Evolutionary conservation across 2,888 invertebrate genomes (phyloP).

Genomic region (Macrosiphum euphorbiae): DNA sequence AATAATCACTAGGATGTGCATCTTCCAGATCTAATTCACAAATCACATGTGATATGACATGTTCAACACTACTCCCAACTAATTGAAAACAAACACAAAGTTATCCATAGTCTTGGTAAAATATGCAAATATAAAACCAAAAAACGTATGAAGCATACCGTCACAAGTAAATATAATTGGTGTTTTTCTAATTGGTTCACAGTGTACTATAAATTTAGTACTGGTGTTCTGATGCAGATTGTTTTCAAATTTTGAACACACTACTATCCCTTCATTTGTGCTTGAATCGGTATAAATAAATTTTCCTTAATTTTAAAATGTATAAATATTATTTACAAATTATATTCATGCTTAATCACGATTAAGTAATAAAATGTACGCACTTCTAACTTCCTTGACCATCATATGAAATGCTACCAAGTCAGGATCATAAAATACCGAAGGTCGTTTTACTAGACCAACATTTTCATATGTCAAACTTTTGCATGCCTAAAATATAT

Average conservation of each 20-base stretch:
- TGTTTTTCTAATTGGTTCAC: slow-evolving; percentile 70
- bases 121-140: background rate
- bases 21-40: slow-evolving; percentile 82
- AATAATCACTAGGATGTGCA: slow-evolving; percentile 77
- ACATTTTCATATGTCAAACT: slow-evolving; percentile 67
- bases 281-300: slow-evolving; percentile 81
- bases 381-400: slow-evolving; percentile 84
- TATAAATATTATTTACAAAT: slow-evolving; percentile 48
- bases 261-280: slow-evolving; percentile 89
- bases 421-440: slow-evolving; percentile 79
- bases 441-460: slow-evolving; percentile 74
- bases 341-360: slow-evolving; percentile 21
- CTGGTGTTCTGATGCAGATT: slow-evolving; percentile 85
- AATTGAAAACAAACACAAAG: slow-evolving; percentile 69
- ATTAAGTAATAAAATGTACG: slow-evolving; percentile 69
- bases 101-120: background rate
- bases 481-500: slow-evolving; percentile 52
- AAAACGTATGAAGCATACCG: slow-evolving; percentile 79
- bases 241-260: slow-evolving; percentile 88
- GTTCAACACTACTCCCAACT: slow-evolving; percentile 90
- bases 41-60: slow-evolving; percentile 86
- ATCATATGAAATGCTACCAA: slow-evolving; percentile 85
- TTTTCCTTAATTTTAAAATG: slow-evolving; percentile 73
- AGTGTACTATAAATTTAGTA: slow-evolving; percentile 87
- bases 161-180: slow-evolving; percentile 93